These are phyloP conservation scores for Sebastes kiyomatsui DNA, from an alignment of 2,797 vertebrate species.

Conservation along the genomic window DNA sequence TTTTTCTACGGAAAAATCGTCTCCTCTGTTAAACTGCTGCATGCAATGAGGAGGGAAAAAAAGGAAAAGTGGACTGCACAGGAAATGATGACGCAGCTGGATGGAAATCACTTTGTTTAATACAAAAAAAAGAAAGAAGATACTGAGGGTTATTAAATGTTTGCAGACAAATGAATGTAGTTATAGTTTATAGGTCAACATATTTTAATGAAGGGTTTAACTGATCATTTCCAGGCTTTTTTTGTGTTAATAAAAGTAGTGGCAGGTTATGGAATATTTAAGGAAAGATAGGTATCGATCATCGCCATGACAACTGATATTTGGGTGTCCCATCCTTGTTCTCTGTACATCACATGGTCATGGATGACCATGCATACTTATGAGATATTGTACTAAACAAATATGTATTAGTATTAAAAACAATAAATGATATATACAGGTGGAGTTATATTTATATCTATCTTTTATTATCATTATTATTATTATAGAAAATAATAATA, in stretches of 20 bases:
- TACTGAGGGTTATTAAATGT: slow-evolving; percentile 10
- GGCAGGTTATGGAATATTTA: background rate
- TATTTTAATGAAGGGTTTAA: background rate
- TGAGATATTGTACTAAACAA: too few relatives aligned
- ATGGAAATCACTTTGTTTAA: slow-evolving; percentile 64
- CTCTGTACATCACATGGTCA: too few relatives aligned
- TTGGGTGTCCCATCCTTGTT: too few relatives aligned
- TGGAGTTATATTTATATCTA: too few relatives aligned
- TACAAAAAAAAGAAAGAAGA: slow-evolving; percentile 46
- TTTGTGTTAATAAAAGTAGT: background rate
- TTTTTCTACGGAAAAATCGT: slow-evolving; percentile 58
- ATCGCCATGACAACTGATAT: too few relatives aligned
- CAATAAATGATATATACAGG: too few relatives aligned
- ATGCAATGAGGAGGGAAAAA: slow-evolving; percentile 44
- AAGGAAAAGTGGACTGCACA: slow-evolving; percentile 74
- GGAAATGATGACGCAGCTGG: slow-evolving; percentile 87
- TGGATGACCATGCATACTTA: too few relatives aligned
- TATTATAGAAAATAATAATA: too few relatives aligned
- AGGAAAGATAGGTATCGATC: too few relatives aligned
- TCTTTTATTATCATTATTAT: too few relatives aligned
- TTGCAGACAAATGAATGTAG: background rate
- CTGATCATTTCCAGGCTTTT: background rate
- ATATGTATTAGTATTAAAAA: too few relatives aligned
- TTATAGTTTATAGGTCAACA: background rate
- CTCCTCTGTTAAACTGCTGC: slow-evolving; percentile 64